These are phyloP conservation scores for Chiridota heheva DNA, from an alignment of 35 echinoderm and acorn worm genomes.

Conservation along the genomic window DNA sequence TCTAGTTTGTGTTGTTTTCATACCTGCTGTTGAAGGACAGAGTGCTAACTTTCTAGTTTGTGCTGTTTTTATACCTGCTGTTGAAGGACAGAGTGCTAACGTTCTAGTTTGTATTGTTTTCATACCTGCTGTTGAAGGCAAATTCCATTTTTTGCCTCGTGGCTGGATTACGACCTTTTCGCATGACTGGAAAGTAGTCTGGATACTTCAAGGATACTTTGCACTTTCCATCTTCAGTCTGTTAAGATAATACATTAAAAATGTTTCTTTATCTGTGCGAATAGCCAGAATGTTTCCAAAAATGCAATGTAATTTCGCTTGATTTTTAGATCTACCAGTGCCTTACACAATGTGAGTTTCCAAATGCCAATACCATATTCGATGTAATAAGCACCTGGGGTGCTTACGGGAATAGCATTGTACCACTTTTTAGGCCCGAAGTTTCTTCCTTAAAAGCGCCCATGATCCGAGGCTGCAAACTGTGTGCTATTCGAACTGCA, in stretches of 20 bases:
- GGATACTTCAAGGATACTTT: conserved; percentile 94
- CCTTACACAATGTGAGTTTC: not conserved
- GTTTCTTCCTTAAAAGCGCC: too few relatives aligned
- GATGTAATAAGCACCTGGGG: too few relatives aligned
- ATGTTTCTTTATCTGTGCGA: not conserved
- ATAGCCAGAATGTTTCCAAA: too few relatives aligned
- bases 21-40: too few relatives aligned
- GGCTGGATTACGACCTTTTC: conserved; percentile 67
- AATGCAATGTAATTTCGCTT: not conserved
- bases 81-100: too few relatives aligned
- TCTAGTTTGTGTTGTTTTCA: too few relatives aligned
- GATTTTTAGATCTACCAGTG: not conserved
- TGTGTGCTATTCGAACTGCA: too few relatives aligned
- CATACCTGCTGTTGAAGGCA: conserved; percentile 90
- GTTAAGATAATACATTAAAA: conserved; percentile 11
- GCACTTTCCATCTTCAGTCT: conserved; percentile 81
- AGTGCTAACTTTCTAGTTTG: too few relatives aligned
- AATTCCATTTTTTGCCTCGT: conserved; percentile 82
- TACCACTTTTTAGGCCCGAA: too few relatives aligned
- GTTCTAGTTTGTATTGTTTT: not conserved
- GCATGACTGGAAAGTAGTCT: conserved; percentile 95
- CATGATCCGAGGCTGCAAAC: too few relatives aligned
- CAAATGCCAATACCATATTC: not conserved
- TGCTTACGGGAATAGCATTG: too few relatives aligned
- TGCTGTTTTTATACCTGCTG: too few relatives aligned